A percentile compares a stretch with the other conserved stretches of the same genome.
These are phyloP conservation scores for Anthoscopus minutus DNA, from an alignment of 2,113 vertebrate genomes.

Conservation along the genomic window DNA sequence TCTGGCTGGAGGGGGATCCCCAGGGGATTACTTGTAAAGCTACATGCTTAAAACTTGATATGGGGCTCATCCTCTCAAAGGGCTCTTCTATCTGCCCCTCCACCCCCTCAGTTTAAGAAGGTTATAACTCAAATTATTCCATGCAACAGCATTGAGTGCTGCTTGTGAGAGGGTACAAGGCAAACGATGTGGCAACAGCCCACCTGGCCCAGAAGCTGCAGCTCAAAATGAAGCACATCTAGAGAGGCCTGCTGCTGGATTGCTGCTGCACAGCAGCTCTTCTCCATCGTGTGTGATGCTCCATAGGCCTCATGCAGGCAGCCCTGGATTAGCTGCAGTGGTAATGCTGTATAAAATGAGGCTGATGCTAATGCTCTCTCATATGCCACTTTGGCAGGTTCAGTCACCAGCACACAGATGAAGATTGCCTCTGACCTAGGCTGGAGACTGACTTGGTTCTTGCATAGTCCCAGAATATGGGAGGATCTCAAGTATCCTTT, in stretches of 20 bases:
- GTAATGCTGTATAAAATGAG: background rate
- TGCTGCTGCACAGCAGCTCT: background rate
- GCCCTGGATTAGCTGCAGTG: background rate
- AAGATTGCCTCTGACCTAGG: background rate
- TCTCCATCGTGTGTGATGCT: background rate
- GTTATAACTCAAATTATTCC: background rate
- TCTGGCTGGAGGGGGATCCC: background rate
- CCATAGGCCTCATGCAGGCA: background rate
- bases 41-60: background rate
- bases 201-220: background rate
- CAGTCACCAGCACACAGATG: background rate
- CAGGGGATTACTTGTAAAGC: background rate
- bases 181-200: fast-evolving
- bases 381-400: background rate
- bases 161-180: background rate
- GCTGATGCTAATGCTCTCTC: background rate
- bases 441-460: background rate
- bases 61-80: background rate
- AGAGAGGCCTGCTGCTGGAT: background rate
- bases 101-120: background rate
- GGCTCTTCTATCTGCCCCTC: background rate
- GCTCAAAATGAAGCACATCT: background rate
- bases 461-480: background rate
- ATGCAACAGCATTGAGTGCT: fast-evolving
- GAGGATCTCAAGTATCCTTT: background rate